Conservation (phyloP, 1,140 invertebrate genomes). For the Lucilia cuprina region DNA sequence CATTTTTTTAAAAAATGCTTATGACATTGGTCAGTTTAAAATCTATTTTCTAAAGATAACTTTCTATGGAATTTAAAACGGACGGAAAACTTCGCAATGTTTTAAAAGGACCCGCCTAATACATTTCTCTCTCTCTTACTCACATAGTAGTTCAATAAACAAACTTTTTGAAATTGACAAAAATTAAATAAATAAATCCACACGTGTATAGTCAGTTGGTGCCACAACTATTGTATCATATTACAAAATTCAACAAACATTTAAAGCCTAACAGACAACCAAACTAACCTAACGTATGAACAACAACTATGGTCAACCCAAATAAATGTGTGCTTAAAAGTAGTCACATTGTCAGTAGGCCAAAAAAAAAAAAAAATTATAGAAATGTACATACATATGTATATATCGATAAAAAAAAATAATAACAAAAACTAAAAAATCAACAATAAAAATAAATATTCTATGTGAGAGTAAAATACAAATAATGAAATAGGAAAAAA, state of each 20-base stretch:
- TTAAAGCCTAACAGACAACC: neutral
- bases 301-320: conserved; percentile 6
- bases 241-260: neutral
- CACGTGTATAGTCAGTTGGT: neutral
- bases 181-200: neutral
- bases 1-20: too few relatives aligned
- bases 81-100: too few relatives aligned
- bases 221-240: neutral
- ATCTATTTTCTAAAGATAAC: too few relatives aligned
- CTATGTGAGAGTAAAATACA: neutral
- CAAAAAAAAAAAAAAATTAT: neutral
- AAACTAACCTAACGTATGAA: neutral
- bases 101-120: too few relatives aligned
- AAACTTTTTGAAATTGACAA: neutral
- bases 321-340: neutral
- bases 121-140: too few relatives aligned
- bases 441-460: neutral
- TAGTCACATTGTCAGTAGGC: neutral
- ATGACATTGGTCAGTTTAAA: too few relatives aligned
- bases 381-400: too few relatives aligned
- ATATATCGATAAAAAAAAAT: neutral
- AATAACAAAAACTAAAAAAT: neutral
- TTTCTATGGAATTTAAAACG: too few relatives aligned
- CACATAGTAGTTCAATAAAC: too few relatives aligned
- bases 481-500: neutral